Base-by-base conservation (phyloP, 2,113 vertebrate genomes). In the Eurystomus gularis region DNA sequence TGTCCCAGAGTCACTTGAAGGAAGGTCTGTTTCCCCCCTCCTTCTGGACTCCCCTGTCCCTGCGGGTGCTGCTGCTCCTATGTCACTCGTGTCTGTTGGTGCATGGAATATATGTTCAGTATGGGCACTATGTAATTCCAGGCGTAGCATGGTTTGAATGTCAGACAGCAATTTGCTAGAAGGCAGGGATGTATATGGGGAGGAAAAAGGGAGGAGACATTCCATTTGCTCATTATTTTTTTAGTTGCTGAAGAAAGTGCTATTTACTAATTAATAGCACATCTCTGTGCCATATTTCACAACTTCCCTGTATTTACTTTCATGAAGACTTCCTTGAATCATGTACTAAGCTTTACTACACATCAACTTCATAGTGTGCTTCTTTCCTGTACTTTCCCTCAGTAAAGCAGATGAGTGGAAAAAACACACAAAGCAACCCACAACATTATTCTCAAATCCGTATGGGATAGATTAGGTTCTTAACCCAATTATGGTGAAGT, bases 71-170 rank as follows among this genome's bases (percentile, higher is more conserved):
- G 46, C 86, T 80, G 28, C 65, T 92, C 52, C 85, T 31, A 3
- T 95, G 82, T 95, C 86, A n/a, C 76, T 93, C 1, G 0, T 62
- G 62, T 40, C 80, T 90, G 84, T 35, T 1, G 3, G 71, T 83
- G 42, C 75, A 86, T 64, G 96, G 96, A 96, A 95, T 97, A 86
- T 93, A 95, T 97, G 96, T 92, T 94, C 90, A 96, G 88, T 78
- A 96, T 66, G 94, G 92, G 31, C 69, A 84, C 92, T 89, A 94
- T 93, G 94, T 64, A 90, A 95, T 94, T 93, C 88, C 88, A 91
- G 61, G n/a, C 54, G 1, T 15, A 70, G 60, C 57, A 44, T 11
- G 69, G 88, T 51, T 96, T 94, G 77, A 90, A 94, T 94, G 82
- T 96, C 90, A 92, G 82, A 64, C 0, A 0, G 80, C 44, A 90